phyloP scores from a whole-genome alignment of 2,113 vertebrate genomes.

The Petaurus breviceps region DNA sequence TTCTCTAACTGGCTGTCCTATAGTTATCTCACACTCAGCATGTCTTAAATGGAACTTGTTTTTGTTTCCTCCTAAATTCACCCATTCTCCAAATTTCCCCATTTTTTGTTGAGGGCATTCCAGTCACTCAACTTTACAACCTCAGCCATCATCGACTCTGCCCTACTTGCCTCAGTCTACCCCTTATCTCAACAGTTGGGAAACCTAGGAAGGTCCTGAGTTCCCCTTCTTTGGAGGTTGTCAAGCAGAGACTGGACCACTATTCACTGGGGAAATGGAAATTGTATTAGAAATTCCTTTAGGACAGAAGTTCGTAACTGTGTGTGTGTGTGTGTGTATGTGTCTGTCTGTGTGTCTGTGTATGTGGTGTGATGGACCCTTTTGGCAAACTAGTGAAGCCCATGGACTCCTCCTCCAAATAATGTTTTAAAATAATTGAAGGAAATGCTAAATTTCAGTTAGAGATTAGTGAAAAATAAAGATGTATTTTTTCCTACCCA shows the following conservation, averaged over 20 bases:
- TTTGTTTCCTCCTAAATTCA: neutral
- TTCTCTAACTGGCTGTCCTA: neutral
- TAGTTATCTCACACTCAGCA: neutral
- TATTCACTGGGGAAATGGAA: neutral
- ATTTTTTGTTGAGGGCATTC: neutral
- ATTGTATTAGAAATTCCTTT: neutral
- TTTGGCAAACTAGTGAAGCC: neutral
- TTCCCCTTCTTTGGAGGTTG: neutral
- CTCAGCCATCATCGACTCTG: neutral
- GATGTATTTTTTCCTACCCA: neutral
- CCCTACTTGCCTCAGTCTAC: neutral
- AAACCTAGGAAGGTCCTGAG: neutral
- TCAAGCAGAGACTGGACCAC: neutral
- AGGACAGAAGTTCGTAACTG: neutral
- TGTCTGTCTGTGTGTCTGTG: neutral
- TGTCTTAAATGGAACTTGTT: neutral
- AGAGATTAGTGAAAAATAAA: neutral
- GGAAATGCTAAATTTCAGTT: neutral
- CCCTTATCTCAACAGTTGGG: neutral
- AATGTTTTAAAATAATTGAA: neutral
- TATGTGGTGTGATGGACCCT: neutral
- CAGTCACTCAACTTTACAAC: neutral
- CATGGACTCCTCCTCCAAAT: neutral
- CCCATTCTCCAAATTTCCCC: neutral
- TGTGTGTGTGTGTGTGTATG: too few relatives aligned